Percentiles rank a stretch among this genome's conserved stretches.
Evolutionary conservation across 2,113 vertebrate species (phyloP).

Genomic region (Okapia johnstoni): DNA sequence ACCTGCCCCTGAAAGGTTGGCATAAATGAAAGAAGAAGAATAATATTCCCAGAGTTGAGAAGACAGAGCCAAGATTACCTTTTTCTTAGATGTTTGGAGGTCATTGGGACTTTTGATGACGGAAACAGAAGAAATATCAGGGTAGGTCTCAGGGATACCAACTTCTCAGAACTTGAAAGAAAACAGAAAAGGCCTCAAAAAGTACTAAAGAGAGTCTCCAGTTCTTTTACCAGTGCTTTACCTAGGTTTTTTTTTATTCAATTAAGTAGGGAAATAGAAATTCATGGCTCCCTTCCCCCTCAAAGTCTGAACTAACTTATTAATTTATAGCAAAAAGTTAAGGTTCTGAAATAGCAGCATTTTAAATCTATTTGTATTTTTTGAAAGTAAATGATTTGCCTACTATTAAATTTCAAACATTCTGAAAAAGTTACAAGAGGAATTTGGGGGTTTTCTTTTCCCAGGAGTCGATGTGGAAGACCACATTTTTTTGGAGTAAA

Average conservation of each 20-base stretch:
- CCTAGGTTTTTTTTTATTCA: not conserved
- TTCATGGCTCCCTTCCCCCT: not conserved
- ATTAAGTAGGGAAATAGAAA: not conserved
- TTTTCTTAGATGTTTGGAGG: not conserved
- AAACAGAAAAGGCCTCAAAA: not conserved
- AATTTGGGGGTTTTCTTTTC: not conserved
- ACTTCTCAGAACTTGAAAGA: conserved; percentile 11
- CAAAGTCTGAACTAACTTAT: not conserved
- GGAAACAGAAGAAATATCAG: not conserved
- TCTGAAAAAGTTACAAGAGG: not conserved
- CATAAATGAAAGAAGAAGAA: not conserved
- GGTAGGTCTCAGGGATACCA: not conserved
- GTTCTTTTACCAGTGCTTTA: not conserved
- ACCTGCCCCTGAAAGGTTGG: not conserved
- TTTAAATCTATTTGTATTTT: not conserved
- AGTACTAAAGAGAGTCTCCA: not conserved
- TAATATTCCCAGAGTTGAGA: not conserved
- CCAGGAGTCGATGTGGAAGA: not conserved
- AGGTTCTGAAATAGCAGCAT: not conserved
- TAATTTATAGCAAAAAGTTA: not conserved
- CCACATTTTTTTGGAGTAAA: conserved; percentile 1
- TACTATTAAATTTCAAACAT: conserved; percentile 4
- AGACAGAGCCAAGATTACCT: not conserved
- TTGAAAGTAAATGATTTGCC: not conserved
- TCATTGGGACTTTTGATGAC: not conserved